Percentiles rank a stretch among this genome's conserved stretches.
phyloP scores from a whole-genome alignment of 2,113 vertebrate species.

The Tragelaphus scriptus region DNA sequence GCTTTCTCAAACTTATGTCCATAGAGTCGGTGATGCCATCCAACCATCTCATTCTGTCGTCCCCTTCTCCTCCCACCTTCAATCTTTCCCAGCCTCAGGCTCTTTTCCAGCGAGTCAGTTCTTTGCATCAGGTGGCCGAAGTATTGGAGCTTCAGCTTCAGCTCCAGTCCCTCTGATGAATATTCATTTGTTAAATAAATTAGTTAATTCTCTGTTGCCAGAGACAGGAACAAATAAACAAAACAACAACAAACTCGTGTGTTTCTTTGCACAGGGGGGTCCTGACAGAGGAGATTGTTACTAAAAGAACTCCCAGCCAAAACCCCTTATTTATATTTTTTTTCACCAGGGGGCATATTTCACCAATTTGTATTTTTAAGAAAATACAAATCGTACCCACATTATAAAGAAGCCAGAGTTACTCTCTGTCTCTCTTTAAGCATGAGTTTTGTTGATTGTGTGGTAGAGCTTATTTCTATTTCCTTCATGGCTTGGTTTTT shows the following conservation, averaged over 20 bases:
- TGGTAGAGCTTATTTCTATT: background rate
- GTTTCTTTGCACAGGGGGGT: background rate
- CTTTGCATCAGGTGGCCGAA: background rate
- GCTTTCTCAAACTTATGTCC: background rate
- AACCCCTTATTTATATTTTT: background rate
- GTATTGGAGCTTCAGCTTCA: background rate
- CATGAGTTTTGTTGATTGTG: background rate
- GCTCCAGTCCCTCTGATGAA: background rate
- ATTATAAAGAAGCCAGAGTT: background rate
- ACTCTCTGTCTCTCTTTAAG: background rate
- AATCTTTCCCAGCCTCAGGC: background rate
- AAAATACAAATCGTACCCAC: background rate
- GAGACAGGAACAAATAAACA: background rate
- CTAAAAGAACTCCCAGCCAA: background rate
- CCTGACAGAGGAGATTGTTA: background rate
- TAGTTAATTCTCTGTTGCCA: background rate
- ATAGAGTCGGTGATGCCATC: background rate
- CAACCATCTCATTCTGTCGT: background rate
- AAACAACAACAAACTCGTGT: background rate
- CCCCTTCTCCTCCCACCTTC: background rate
- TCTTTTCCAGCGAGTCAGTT: background rate
- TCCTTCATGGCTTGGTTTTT: background rate
- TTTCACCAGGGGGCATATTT: background rate
- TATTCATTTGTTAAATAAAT: background rate
- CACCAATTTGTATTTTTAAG: conserved; percentile 4